Base-by-base conservation (phyloP, 2,888 invertebrate genomes). In the Gasteruption jaculator region DNA sequence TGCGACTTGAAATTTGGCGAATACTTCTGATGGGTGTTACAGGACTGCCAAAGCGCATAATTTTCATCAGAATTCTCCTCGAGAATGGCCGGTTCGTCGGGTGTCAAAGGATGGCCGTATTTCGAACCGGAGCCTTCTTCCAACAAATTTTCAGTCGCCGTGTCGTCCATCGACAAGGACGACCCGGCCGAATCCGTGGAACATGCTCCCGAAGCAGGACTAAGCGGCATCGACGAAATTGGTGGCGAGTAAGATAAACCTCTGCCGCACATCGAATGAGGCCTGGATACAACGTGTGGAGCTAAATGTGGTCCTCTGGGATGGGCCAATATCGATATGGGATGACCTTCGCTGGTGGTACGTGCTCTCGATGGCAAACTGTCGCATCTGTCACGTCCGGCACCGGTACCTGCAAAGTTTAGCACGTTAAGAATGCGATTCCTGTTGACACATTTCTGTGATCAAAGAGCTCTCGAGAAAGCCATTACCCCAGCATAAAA, bases 321-420 rank as follows among this genome's bases (percentile, higher is more conserved):
- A 52, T 71, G 61, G 27, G 60, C 64, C 16, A 58, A 58, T 56
- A 60, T 65, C 5, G 71, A 56, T 7, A 51, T 21, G 0, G 67
- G 64, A 41, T 71, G 72, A 44, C 80, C 77, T 60, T 83, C 84
- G 57, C 80, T 82, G 29, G 76, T 75, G 10, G 82, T 81, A 24
- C 84, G 76, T 24, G 85, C 79, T 46, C 88, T 76, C 10, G 86
- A 81, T 4, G 88, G 90, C 76, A 91, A 80, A 63, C 88, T 90
- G 69, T 89, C 90, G 68, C 87, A 86, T 43, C 90, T 78, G 56
- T 85, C 86, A 33, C 89, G 77, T 43, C 75, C 53, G n/a, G n/a
- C 56, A 8, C 58, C 63, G 11, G 70, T 56, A 54, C 72, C 71
- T 73, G 60, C 6, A 60, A 62, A 43, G 41, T n/a, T n/a, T n/a